These are phyloP conservation scores for Petrocephalus schoutedeni DNA, from an alignment of 2,797 vertebrate genomes.

Conservation along the genomic window DNA sequence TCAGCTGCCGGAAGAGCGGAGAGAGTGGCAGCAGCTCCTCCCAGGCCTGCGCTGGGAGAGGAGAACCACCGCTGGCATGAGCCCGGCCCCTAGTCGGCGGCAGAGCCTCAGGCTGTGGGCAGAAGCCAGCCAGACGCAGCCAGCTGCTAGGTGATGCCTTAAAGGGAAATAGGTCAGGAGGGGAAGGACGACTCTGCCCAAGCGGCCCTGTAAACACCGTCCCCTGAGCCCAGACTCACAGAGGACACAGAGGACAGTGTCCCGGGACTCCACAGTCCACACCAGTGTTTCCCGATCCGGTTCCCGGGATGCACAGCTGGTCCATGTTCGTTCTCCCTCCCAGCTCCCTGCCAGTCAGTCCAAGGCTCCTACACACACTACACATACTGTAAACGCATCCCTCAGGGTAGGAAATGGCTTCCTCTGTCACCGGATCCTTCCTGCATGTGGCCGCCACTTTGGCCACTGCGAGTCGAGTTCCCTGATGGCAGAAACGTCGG, in stretches of 20 bases:
- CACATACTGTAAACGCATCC: not conserved
- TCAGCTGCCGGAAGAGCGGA: slow-evolving; percentile 62
- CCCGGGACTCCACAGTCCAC: not conserved
- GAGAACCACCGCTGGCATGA: not conserved
- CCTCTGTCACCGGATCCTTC: not conserved
- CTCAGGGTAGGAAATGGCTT: not conserved
- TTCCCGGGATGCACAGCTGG: not conserved
- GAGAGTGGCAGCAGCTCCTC: slow-evolving; percentile 50
- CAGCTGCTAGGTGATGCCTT: not conserved
- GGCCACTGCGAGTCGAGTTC: not conserved
- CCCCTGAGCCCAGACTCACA: not conserved
- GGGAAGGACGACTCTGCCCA: not conserved
- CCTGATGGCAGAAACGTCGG: not conserved
- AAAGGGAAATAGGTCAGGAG: too few relatives aligned
- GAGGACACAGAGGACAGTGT: too few relatives aligned
- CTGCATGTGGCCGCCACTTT: not conserved
- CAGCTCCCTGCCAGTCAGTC: not conserved
- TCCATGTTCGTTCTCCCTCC: not conserved
- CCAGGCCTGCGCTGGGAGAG: slow-evolving; percentile 55
- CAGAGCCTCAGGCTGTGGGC: not conserved
- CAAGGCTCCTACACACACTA: not conserved
- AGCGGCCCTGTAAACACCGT: not conserved
- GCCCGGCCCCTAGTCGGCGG: not conserved
- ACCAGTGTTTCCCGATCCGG: not conserved
- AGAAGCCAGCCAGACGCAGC: not conserved